phyloP scores from a whole-genome alignment of 2,113 vertebrate species.

The Crotalus viridis region DNA sequence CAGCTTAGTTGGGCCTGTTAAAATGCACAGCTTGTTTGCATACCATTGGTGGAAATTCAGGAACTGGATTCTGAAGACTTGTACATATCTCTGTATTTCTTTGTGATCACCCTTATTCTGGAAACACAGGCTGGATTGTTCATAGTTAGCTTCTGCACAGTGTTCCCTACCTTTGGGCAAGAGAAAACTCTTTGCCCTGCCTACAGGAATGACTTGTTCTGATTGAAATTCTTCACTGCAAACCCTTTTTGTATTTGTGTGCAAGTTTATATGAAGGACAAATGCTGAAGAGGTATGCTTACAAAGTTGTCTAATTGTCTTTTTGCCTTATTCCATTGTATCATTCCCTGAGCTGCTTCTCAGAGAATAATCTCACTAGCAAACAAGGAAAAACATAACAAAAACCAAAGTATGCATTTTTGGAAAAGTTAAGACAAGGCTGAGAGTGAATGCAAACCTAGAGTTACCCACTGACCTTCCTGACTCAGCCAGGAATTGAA shows the following conservation, averaged over 20 bases:
- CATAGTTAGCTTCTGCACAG: not conserved
- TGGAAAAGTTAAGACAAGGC: not conserved
- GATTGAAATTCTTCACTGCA: not conserved
- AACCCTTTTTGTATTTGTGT: not conserved
- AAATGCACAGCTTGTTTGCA: not conserved
- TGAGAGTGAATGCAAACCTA: not conserved
- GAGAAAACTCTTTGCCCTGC: not conserved
- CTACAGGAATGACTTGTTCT: not conserved
- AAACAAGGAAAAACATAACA: not conserved
- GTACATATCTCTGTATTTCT: not conserved
- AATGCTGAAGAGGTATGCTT: not conserved
- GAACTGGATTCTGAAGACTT: conserved; percentile 11
- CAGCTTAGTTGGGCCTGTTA: not conserved
- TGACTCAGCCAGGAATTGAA: not conserved
- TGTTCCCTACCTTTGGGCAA: not conserved
- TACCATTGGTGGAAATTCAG: not conserved
- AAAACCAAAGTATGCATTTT: not conserved
- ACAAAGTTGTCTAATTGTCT: not conserved
- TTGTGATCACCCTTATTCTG: conserved; percentile 27
- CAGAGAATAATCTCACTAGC: not conserved
- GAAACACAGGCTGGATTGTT: rapidly evolving
- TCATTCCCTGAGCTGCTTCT: not conserved
- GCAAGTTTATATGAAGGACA: not conserved
- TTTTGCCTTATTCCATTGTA: not conserved
- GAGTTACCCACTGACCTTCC: not conserved